phyloP scores from a whole-genome alignment of 2,113 vertebrate genomes.

The Dasyurus viverrinus region DNA sequence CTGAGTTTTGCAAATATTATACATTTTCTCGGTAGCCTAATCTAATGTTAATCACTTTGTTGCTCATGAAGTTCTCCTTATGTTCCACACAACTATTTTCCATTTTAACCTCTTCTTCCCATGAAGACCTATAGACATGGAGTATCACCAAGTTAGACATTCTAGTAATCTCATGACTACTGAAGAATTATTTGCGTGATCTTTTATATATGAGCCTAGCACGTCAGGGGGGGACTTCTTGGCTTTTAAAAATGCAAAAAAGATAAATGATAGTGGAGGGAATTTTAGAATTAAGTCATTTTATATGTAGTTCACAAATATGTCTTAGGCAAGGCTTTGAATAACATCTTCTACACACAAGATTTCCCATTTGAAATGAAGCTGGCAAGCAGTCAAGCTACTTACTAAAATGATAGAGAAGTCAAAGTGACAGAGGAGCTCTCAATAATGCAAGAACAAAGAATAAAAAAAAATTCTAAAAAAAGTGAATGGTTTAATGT shows the following conservation, averaged over 20 bases:
- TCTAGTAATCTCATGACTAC: not conserved
- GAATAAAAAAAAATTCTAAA: not conserved
- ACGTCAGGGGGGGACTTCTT: not conserved
- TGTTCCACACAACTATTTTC: not conserved
- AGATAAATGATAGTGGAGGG: no score
- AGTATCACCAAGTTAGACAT: not conserved
- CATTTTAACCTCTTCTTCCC: not conserved
- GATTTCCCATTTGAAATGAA: conserved; percentile 22
- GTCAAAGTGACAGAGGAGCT: not conserved
- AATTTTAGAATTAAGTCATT: not conserved
- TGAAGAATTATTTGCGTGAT: not conserved
- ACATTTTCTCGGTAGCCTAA: not conserved
- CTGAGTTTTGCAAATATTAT: not conserved
- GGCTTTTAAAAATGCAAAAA: not conserved
- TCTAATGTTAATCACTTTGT: not conserved
- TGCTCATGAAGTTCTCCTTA: not conserved
- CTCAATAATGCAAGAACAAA: not conserved
- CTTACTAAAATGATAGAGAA: not conserved
- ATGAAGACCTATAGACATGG: not conserved
- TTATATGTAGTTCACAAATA: conserved; percentile 10
- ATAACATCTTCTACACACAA: not conserved
- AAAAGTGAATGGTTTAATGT: not conserved
- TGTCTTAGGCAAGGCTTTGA: conserved; percentile 6
- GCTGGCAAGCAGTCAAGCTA: not conserved
- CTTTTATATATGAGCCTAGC: not conserved